Evolutionary conservation across 2,113 vertebrate genomes (phyloP).

Genomic region (Mus pahari): DNA sequence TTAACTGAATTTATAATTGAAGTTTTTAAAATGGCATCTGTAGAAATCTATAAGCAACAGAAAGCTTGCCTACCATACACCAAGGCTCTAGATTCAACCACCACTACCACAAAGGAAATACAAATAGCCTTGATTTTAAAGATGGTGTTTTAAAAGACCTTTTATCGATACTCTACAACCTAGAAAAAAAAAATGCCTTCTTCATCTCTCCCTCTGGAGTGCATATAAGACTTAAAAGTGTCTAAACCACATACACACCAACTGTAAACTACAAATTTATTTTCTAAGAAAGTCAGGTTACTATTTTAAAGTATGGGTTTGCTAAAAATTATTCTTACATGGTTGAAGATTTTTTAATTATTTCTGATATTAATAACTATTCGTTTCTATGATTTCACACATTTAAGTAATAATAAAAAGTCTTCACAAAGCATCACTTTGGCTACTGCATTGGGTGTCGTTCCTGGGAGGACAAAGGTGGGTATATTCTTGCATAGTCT

Average conservation of each 20-base stretch:
- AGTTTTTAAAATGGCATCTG: neutral
- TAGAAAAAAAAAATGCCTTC: neutral
- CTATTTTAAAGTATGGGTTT: constrained; percentile 9
- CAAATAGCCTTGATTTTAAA: neutral
- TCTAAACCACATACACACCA: neutral
- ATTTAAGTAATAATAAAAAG: constrained; percentile 27
- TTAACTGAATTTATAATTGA: neutral
- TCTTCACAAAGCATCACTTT: neutral
- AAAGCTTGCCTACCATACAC: neutral
- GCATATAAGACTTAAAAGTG: neutral
- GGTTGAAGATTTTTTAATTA: constrained; percentile 30
- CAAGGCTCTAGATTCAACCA: neutral
- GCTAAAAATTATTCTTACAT: constrained; percentile 1
- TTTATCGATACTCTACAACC: neutral
- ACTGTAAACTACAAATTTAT: neutral
- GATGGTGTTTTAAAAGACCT: neutral
- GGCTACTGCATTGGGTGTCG: neutral
- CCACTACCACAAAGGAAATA: neutral
- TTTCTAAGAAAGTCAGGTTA: neutral
- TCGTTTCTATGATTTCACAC: constrained; percentile 11
- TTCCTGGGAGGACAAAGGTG: neutral
- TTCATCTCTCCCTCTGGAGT: neutral
- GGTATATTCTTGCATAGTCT: constrained; percentile 4
- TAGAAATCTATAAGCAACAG: too few relatives aligned
- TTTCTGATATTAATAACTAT: constrained; percentile 36